Evolutionary conservation across 2,113 vertebrate genomes (phyloP).

Genomic region (Misgurnus anguillicaudatus): DNA sequence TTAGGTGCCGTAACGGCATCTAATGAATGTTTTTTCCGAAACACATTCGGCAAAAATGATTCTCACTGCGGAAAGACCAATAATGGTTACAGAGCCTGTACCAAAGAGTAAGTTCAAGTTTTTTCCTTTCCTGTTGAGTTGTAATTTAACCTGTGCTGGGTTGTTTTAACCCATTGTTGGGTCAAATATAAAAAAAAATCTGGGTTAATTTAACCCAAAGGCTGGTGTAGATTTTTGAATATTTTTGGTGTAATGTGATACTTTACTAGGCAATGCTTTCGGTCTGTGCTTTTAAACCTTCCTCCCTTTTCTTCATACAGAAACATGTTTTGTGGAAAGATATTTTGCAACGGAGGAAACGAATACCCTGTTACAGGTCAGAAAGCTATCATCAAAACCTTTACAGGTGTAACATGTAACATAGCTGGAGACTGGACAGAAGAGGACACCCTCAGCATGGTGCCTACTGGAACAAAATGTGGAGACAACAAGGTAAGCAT

Average conservation of each 20-base stretch:
- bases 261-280: too few relatives aligned
- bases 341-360: slow-evolving; percentile 77
- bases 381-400: slow-evolving; percentile 51
- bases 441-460: slow-evolving; percentile 67
- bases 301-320: slow-evolving; percentile 61
- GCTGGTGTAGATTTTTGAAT: too few relatives aligned
- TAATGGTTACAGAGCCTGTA: slow-evolving; percentile 68
- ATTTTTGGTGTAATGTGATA: too few relatives aligned
- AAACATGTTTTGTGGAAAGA: slow-evolving; percentile 76
- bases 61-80: slow-evolving; percentile 74
- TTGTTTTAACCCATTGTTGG: too few relatives aligned
- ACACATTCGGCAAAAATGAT: slow-evolving; percentile 65
- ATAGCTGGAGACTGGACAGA: slow-evolving; percentile 56
- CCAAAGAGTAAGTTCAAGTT: slow-evolving; percentile 66
- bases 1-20: slow-evolving; percentile 72
- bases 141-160: too few relatives aligned
- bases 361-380: slow-evolving; percentile 62
- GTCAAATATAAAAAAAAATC: too few relatives aligned
- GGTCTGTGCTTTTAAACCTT: not conserved
- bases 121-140: too few relatives aligned
- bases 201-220: too few relatives aligned
- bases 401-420: slow-evolving; percentile 58
- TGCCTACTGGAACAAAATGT: slow-evolving; percentile 80
- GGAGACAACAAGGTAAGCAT: slow-evolving; percentile 77
- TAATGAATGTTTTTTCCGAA: slow-evolving; percentile 74